Conservation (phyloP, 2,113 vertebrate species). For the Stictonetta naevosa region DNA sequence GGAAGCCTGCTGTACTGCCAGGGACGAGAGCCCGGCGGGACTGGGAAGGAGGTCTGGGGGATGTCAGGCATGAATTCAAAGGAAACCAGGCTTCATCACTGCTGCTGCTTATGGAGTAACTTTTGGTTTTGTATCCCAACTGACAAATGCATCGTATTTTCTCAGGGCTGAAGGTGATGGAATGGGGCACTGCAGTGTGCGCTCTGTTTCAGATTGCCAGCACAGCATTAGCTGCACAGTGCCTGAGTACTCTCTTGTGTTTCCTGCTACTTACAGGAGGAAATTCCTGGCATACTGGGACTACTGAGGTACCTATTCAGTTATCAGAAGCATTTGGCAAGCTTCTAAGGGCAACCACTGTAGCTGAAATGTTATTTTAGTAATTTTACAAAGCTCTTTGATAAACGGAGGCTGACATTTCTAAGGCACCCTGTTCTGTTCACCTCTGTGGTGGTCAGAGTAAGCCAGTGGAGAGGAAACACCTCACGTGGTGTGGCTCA, state of each 20-base stretch:
- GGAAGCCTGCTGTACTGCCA: not conserved
- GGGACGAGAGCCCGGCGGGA: not conserved
- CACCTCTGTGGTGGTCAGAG: constrained; percentile 10
- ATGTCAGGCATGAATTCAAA: not conserved
- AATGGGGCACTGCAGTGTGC: fast-evolving
- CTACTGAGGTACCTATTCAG: constrained; percentile 54
- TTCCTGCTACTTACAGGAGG: constrained; percentile 16
- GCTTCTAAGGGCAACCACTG: constrained; percentile 1
- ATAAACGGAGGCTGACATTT: constrained; percentile 54
- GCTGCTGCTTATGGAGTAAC: not conserved
- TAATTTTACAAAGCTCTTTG: constrained; percentile 58
- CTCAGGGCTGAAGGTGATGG: not conserved
- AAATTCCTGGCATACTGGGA: constrained; percentile 60
- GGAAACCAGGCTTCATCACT: not conserved
- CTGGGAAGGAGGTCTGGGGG: not conserved
- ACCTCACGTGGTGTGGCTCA: constrained; percentile 18
- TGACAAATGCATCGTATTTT: not conserved
- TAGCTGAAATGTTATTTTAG: constrained; percentile 57
- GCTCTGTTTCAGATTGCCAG: not conserved
- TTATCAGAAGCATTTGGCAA: constrained; percentile 47
- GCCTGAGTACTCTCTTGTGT: not conserved
- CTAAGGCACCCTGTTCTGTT: constrained; percentile 55
- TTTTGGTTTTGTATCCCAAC: not conserved
- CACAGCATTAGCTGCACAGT: not conserved
- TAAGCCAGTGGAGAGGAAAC: constrained; percentile 35